Conservation (phyloP, 2,113 vertebrate species). For the Falcunculus frontatus region DNA sequence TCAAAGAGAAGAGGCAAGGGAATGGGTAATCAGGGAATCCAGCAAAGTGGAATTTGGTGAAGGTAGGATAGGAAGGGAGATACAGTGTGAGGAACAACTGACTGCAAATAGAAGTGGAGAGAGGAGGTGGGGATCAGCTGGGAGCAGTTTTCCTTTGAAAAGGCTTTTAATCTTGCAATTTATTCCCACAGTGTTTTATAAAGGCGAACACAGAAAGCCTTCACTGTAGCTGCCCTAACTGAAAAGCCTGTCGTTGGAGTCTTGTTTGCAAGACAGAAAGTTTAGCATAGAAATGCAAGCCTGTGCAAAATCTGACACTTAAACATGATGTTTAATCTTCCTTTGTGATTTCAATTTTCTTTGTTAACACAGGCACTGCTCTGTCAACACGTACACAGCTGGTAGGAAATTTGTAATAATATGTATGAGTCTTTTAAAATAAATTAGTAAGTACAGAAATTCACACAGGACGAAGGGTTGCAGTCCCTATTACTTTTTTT, state of each 20-base stretch:
- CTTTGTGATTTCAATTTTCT: neutral
- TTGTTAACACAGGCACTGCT: neutral
- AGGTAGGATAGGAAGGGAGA: neutral
- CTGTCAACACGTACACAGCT: neutral
- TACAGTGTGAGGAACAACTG: neutral
- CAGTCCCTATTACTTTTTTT: neutral
- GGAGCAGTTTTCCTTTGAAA: slow-evolving; percentile 1
- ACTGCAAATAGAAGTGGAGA: neutral
- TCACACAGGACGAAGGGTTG: neutral
- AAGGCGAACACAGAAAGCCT: neutral
- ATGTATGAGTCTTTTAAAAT: neutral
- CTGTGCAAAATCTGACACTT: neutral
- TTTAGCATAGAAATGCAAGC: slow-evolving; percentile 1
- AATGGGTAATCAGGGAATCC: neutral
- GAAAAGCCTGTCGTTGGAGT: neutral
- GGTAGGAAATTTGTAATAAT: neutral
- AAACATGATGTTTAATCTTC: neutral
- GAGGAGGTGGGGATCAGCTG: neutral
- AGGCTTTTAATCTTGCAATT: slow-evolving; percentile 4
- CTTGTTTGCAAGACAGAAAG: slow-evolving; percentile 9
- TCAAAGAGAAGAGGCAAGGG: neutral
- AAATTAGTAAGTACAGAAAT: neutral
- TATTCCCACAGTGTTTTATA: neutral
- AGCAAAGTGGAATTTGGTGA: neutral
- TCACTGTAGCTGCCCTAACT: neutral